phyloP scores from a whole-genome alignment of 2,888 invertebrate genomes.

The Lasioglossum lativentre region DNA sequence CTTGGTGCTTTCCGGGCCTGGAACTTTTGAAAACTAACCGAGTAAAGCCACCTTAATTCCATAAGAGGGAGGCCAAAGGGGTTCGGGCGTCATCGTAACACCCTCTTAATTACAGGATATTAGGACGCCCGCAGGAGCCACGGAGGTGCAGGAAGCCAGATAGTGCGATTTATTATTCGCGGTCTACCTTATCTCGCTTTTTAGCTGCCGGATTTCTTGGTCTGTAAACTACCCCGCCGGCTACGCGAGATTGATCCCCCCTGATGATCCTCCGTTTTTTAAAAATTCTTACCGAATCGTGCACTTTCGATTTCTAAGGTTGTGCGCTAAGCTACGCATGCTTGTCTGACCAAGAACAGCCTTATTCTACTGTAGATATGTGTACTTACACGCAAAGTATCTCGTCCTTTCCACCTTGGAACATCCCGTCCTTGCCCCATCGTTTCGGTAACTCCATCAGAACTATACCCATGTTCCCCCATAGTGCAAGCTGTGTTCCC shows the following conservation, averaged over 20 bases:
- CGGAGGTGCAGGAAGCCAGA: constrained; percentile 66
- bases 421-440: constrained; percentile 89
- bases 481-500: constrained; percentile 89
- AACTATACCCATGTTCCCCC: constrained; percentile 89
- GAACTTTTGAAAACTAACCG: constrained; percentile 84
- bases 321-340: no score
- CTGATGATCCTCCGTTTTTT: not conserved
- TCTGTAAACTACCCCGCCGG: constrained; percentile 25
- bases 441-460: constrained; percentile 90
- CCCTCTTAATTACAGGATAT: constrained; percentile 83
- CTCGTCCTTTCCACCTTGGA: constrained; percentile 89
- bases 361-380: not conserved
- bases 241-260: constrained; percentile 39
- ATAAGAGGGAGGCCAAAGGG: constrained; percentile 80
- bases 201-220: constrained; percentile 63
- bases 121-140: constrained; percentile 75
- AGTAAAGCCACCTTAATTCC: constrained; percentile 83
- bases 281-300: no score
- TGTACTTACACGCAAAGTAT: constrained; percentile 90
- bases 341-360: not conserved
- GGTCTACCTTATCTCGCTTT: constrained; percentile 67
- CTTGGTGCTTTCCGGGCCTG: constrained; percentile 77
- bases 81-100: constrained; percentile 81
- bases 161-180: constrained; percentile 71
- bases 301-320: not conserved